Conservation (phyloP, 2,888 invertebrate genomes). For the Candidula unifasciata region DNA sequence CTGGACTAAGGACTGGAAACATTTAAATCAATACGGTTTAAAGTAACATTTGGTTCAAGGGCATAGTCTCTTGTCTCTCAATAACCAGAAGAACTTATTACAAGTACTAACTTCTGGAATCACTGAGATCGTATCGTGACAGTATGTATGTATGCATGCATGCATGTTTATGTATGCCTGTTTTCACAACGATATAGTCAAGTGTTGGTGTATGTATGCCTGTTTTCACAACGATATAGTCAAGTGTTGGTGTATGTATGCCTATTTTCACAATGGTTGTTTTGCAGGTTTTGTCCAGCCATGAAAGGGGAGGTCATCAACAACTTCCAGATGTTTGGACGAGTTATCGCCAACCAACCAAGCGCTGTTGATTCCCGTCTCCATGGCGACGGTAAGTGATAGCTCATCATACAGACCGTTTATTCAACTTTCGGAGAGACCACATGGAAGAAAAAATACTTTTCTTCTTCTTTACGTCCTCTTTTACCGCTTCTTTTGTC, state of each 20-base stretch:
- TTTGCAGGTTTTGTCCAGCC: conserved; percentile 23
- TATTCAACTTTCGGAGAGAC: not conserved
- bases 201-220: not conserved
- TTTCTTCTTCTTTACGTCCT: no score
- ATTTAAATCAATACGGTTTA: no score
- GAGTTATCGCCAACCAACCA: conserved; percentile 47
- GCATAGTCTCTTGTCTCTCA: no score
- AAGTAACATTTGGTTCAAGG: no score
- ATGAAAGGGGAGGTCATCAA: conserved; percentile 50
- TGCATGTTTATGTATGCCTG: not conserved
- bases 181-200: not conserved
- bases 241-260: not conserved
- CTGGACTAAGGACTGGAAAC: no score
- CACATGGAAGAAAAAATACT: no score
- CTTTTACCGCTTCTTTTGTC: no score
- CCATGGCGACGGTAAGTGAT: conserved; percentile 45
- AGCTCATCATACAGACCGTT: not conserved
- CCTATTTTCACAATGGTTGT: not conserved
- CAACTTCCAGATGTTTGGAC: conserved; percentile 55
- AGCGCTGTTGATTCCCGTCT: conserved; percentile 43
- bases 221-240: not conserved
- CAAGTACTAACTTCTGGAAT: no score
- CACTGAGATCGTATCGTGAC: no score
- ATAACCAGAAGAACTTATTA: no score
- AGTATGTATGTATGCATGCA: no score